A percentile compares a stretch with the other conserved stretches of the same genome.
Conservation (phyloP, 2,888 invertebrate species). For the Perizoma flavofasciatum region DNA sequence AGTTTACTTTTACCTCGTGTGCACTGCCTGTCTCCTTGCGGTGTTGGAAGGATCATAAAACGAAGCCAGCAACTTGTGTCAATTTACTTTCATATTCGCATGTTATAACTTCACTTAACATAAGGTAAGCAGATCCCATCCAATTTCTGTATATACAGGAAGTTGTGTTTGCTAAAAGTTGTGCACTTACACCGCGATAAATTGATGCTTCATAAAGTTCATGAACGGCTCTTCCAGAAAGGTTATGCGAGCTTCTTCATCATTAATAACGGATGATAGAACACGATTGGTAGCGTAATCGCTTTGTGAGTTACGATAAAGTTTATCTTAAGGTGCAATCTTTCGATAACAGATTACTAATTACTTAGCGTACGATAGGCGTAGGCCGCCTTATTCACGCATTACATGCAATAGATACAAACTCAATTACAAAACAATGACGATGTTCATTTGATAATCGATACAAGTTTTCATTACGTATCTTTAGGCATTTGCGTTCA, state of each 20-base stretch:
- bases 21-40: constrained; percentile 8
- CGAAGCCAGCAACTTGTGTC: constrained; percentile 3
- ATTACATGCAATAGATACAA: constrained; percentile 5
- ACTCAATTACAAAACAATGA: constrained; percentile 9
- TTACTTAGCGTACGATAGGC: not conserved
- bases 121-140: not conserved
- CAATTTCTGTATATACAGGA: constrained; percentile 11
- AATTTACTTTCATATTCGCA: constrained; percentile 10
- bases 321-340: constrained; percentile 38
- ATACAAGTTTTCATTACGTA: constrained; percentile 17
- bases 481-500: constrained; percentile 5
- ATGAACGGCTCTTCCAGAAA: constrained; percentile 57
- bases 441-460: constrained; percentile 3
- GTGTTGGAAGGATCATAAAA: constrained; percentile 11
- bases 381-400: constrained; percentile 1
- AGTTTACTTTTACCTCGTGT: constrained; percentile 23
- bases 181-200: constrained; percentile 45
- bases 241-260: constrained; percentile 55
- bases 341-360: constrained; percentile 20
- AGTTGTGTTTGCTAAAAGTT: constrained; percentile 23
- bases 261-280: constrained; percentile 62
- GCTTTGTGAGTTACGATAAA: constrained; percentile 43
- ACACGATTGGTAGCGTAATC: constrained; percentile 55
- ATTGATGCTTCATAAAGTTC: constrained; percentile 66
- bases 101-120: constrained; percentile 5